Evolutionary conservation across 1,140 invertebrate genomes (phyloP).

Genomic region (Drosophila miranda): DNA sequence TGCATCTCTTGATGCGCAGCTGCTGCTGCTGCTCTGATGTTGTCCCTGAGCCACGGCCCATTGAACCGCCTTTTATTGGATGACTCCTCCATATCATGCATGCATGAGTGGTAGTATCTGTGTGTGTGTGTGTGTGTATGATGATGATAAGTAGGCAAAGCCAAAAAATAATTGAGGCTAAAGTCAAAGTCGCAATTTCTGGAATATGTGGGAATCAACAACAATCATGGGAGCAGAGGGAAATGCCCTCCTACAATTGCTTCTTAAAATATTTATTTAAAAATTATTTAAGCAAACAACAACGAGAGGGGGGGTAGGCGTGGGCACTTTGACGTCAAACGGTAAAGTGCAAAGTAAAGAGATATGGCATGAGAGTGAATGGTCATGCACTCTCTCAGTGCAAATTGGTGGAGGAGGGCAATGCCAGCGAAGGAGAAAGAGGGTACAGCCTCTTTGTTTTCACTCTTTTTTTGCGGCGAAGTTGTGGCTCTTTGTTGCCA

Average conservation of each 20-base stretch:
- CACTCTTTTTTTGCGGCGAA: conserved; percentile 41
- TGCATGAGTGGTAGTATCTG: conserved; percentile 10
- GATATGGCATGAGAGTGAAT: conserved; percentile 49
- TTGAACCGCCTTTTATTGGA: conserved; percentile 69
- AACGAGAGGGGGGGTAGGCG: conserved; percentile 27
- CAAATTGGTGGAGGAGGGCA: background rate
- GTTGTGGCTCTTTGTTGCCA: conserved; percentile 65
- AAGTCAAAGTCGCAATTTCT: conserved; percentile 76
- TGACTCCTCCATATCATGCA: conserved; percentile 47
- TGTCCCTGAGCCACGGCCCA: conserved; percentile 67
- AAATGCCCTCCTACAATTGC: conserved; percentile 67
- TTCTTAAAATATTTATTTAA: conserved; percentile 50
- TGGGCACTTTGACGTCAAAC: conserved; percentile 65
- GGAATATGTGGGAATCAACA: conserved; percentile 35
- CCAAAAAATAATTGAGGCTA: conserved; percentile 57
- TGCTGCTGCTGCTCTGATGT: conserved; percentile 49
- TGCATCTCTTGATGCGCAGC: conserved; percentile 57
- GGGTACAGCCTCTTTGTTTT: conserved; percentile 37
- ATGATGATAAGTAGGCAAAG: conserved; percentile 48
- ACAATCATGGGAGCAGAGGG: conserved; percentile 40
- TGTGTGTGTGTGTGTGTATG: conserved; percentile 25
- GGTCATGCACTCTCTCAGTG: background rate
- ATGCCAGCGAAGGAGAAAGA: background rate
- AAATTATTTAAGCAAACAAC: conserved; percentile 56
- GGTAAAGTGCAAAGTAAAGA: conserved; percentile 62